Evolutionary conservation across 2,797 vertebrate genomes (phyloP), one percentile per base, ranked within the genome.

Genomic region (Neosalanx taihuensis): DNA sequence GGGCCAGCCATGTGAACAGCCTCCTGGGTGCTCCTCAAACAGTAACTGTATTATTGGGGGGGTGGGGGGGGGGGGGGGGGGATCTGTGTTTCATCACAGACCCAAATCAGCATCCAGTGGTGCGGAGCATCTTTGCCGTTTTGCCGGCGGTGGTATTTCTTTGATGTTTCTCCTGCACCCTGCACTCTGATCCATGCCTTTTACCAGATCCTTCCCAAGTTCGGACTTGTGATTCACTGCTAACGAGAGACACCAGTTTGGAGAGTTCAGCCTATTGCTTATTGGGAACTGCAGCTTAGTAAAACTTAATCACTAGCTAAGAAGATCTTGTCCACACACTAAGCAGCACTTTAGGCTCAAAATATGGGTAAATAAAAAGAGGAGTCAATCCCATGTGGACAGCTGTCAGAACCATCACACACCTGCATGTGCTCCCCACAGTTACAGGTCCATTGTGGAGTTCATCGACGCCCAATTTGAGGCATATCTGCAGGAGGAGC

Each of bases 381-480:
- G 7, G 51, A 37, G 35, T 20, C 6, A 64, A 6, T 56, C 17
- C 63, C 35, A 60, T 60, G 58, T 29, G 58, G 26, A 23, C 26
- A 60, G 23, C 13, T 60, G 58, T 23, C 20, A 60, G 58, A 56
- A 7, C 51, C 17, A 56, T 20, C 17, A 57, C 26, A 56, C 49
- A 31, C 23, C 23, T 64, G 4, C 5, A 15, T 30, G 23, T 56
- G 4, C 51, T 56, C 18, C 31, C 79, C 51, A 70, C 87, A 99
- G 97, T 90, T 99, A 99, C 90, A 98, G 98, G 83, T 93, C 97
- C 71, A 97, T 99, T 0, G 95, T 99, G 81, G 98, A 99, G 85
- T 99, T 99, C 88, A 98, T 99, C 0, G 98, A 99, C 64, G 83
- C 95, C 71, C 97, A 99, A 85, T 99, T 98, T 74, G 98, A 99